Evolutionary conservation across 2,113 vertebrate species (phyloP).

Genomic region (Macaca nemestrina): DNA sequence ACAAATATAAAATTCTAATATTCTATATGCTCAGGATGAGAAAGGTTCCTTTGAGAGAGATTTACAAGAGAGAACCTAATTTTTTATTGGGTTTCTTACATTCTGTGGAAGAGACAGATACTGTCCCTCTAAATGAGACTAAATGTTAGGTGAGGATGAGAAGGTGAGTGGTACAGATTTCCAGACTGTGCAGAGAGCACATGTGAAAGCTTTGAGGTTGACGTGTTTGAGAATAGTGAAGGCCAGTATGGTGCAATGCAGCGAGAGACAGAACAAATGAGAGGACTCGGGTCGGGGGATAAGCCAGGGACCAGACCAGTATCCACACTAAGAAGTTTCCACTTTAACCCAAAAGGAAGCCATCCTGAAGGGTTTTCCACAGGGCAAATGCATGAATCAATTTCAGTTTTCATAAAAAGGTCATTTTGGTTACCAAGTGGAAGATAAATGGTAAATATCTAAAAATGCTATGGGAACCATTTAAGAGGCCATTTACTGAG

Average conservation of each 20-base stretch:
- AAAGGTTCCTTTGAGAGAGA: not conserved
- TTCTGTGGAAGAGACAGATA: not conserved
- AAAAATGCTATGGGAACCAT: not conserved
- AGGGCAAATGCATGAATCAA: not conserved
- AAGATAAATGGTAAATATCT: not conserved
- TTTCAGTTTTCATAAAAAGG: not conserved
- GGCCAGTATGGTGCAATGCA: not conserved
- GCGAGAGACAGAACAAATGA: not conserved
- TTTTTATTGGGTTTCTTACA: not conserved
- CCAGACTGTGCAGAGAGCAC: too few relatives aligned
- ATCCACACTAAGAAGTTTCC: not conserved
- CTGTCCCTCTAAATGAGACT: not conserved
- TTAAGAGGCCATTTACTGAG: not conserved
- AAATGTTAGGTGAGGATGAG: not conserved
- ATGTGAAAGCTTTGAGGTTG: not conserved
- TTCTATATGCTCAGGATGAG: not conserved
- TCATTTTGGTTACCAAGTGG: not conserved
- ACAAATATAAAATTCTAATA: not conserved
- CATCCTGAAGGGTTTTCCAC: not conserved
- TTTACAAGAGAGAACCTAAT: not conserved
- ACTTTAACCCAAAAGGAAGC: not conserved
- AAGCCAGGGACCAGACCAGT: not conserved
- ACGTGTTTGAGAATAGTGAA: not conserved
- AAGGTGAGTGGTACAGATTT: not conserved
- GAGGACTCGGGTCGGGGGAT: not conserved